phyloP scores from a whole-genome alignment of 2,888 invertebrate species.

The Seira ritae region DNA sequence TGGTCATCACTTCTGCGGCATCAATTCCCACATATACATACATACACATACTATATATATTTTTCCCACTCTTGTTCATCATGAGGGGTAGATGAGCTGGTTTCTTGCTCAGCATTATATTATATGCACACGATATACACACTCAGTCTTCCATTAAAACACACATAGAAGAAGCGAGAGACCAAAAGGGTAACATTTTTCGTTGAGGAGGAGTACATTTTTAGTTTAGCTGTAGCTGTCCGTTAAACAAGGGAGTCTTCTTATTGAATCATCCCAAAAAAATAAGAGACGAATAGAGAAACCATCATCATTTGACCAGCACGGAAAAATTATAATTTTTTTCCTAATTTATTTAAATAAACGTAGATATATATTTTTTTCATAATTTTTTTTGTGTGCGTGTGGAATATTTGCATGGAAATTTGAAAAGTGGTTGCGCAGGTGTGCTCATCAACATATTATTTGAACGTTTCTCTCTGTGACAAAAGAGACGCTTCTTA shows the following conservation, averaged over 20 bases:
- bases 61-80: neutral
- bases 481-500: conserved; percentile 6
- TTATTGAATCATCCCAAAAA: conserved; percentile 18
- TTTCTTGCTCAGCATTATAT: too few species aligned
- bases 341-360: conserved; percentile 5
- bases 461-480: too few species aligned
- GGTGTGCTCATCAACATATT: too few species aligned
- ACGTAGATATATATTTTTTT: neutral
- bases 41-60: too few species aligned
- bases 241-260: conserved; percentile 41
- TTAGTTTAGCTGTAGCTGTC: conserved; percentile 38
- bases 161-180: neutral
- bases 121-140: neutral
- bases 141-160: too few species aligned
- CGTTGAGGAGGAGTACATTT: neutral
- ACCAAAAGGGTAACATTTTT: neutral
- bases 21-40: conserved; percentile 15
- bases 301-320: neutral
- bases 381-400: too few species aligned
- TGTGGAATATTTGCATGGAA: neutral
- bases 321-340: conserved; percentile 18
- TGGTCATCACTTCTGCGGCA: conserved; percentile 26
- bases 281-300: neutral
- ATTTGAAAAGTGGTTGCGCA: neutral
- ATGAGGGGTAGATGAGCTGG: neutral